phyloP scores from a whole-genome alignment of 2,113 vertebrate genomes.

The Psittacus erithacus region DNA sequence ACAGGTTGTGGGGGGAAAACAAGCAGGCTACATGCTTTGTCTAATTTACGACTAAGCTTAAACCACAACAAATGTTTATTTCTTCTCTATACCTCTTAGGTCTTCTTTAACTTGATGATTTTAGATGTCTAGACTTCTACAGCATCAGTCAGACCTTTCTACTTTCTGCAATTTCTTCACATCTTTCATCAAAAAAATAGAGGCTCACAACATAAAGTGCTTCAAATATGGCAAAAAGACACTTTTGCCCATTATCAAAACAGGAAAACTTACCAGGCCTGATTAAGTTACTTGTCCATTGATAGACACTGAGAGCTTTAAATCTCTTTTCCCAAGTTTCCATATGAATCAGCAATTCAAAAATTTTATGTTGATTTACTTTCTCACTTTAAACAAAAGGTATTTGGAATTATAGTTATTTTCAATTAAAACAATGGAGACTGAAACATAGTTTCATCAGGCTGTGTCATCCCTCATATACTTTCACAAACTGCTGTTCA shows the following conservation, averaged over 20 bases:
- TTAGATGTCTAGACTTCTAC: conserved; percentile 2
- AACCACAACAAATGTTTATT: conserved; percentile 4
- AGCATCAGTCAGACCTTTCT: not conserved
- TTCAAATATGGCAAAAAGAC: not conserved
- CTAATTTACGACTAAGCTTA: too few relatives aligned
- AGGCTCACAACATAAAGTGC: not conserved
- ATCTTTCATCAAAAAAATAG: conserved; percentile 13
- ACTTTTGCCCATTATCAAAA: not conserved
- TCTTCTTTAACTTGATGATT: conserved; percentile 33
- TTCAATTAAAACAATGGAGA: not conserved
- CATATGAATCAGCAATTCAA: not conserved
- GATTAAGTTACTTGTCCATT: not conserved
- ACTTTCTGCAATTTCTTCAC: not conserved
- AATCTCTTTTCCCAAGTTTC: not conserved
- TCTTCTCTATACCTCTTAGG: conserved; percentile 16
- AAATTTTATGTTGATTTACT: not conserved
- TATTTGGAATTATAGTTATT: not conserved
- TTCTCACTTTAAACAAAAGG: not conserved
- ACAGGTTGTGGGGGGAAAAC: too few relatives aligned
- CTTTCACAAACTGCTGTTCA: not conserved
- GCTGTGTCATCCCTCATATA: not conserved
- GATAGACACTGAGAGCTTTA: not conserved
- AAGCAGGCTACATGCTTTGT: too few relatives aligned
- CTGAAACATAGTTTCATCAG: not conserved
- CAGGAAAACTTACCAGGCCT: not conserved